Evolutionary conservation across 2,888 invertebrate genomes (phyloP).

Genomic region (Tromatobia lineatoria): DNA sequence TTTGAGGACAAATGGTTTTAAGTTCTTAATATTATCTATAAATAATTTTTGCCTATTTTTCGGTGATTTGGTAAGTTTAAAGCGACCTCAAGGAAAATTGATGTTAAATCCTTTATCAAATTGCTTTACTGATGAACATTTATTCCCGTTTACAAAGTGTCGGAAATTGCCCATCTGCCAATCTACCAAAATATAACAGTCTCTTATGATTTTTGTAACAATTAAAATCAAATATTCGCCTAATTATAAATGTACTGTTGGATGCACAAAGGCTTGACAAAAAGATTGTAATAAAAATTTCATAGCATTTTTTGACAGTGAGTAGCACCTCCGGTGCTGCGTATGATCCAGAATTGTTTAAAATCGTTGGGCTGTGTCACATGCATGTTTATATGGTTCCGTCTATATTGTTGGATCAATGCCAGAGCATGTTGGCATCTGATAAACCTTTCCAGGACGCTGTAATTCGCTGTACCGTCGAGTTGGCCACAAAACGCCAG

Average conservation of each 20-base stretch:
- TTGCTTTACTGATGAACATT: not conserved
- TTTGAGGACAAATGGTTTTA: too few relatives aligned
- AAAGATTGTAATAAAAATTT: not conserved
- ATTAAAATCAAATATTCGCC: not conserved
- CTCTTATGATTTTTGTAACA: not conserved
- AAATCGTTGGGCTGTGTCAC: constrained; percentile 63
- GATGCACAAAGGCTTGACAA: not conserved
- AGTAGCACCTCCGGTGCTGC: not conserved
- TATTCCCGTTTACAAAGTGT: not conserved
- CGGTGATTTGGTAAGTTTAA: too few relatives aligned
- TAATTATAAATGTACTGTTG: not conserved
- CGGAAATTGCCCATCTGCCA: not conserved
- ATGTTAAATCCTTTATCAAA: too few relatives aligned
- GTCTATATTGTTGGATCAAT: constrained; percentile 64
- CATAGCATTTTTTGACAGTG: not conserved
- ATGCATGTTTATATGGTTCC: constrained; percentile 60
- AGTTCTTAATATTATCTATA: too few relatives aligned
- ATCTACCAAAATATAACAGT: too few relatives aligned
- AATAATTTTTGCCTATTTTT: too few relatives aligned
- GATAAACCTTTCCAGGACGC: constrained; percentile 29
- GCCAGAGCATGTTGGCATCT: constrained; percentile 65
- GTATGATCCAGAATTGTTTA: constrained; percentile 23
- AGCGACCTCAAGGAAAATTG: too few relatives aligned
- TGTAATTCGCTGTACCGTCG: constrained; percentile 2
- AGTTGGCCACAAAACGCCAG: constrained; percentile 32